Base-by-base conservation (phyloP, 1,140 invertebrate species). In the Microplitis mediator region DNA sequence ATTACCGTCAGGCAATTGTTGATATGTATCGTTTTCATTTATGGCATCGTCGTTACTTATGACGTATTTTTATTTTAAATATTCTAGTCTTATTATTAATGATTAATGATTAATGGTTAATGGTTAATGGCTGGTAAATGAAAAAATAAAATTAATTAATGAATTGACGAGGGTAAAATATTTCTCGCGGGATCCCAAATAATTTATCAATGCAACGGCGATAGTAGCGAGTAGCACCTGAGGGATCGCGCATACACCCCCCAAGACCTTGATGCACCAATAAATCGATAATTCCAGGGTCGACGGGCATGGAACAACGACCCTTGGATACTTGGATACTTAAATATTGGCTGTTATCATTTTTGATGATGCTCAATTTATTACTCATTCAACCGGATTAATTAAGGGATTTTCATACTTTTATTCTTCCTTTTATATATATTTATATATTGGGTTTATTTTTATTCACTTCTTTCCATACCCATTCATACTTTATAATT, bases 21-120 rank as follows among this genome's bases (percentile, higher is more conserved):
- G 80, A 82, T 82, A 82, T 81, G 80, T 80, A 82, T 82, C 80
- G 79, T 79, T 80, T 77, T 65, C 14, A 50, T 39, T 68, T 68
- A 51, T 63, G 58, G 39, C 74, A 77, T 78, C 76, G 52, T 72
- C 69, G 71, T 75, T 76, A 79, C 79, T 79, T 79, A 14, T 69
- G 74, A 77, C 74, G 76, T 78, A 78, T 73, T 66, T 79, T 56
- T 65, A 11, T 51, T 34, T 76, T 4, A 62, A 36, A 73, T 80
- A 76, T 35, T 51, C 36, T 39, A 39, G 36, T 39, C 11, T 5
- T 8, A 39, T 39, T 39, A 39, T 39, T 45, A 45, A 11, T 45
- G 11, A 45, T 45, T 45, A 45, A 3, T 45, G 39, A 45, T 45
- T 45, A 45, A 45, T 45, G 39, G 5, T 45, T 45, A 45, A 45